phyloP scores from a whole-genome alignment of 1,140 invertebrate genomes.

The Drosophila prosaltans region DNA sequence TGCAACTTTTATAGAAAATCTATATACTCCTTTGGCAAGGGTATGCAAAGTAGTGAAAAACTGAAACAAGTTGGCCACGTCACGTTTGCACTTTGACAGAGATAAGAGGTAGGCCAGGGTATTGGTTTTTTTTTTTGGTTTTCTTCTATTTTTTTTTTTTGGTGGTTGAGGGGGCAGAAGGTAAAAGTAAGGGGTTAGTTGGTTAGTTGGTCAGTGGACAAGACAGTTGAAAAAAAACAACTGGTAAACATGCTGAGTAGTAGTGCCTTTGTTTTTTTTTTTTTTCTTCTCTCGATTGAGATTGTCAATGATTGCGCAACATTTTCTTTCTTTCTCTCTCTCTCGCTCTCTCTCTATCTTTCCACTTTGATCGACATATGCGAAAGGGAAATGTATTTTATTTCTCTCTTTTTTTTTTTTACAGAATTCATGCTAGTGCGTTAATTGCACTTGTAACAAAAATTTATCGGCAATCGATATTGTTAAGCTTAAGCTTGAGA shows the following conservation, averaged over 20 bases:
- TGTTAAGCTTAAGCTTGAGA: slow-evolving; percentile 22
- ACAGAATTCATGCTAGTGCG: slow-evolving; percentile 40
- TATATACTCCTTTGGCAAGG: neutral
- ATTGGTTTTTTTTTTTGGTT: too few relatives aligned
- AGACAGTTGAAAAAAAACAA: slow-evolving; percentile 35
- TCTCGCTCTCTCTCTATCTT: slow-evolving; percentile 16
- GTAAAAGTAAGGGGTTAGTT: slow-evolving; percentile 51
- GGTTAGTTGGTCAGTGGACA: slow-evolving; percentile 75
- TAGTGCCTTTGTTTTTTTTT: slow-evolving; percentile 62
- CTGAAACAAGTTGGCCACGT: slow-evolving; percentile 75
- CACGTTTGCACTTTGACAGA: slow-evolving; percentile 79
- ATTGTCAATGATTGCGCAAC: slow-evolving; percentile 64
- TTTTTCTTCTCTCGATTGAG: slow-evolving; percentile 37
- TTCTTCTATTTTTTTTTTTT: neutral
- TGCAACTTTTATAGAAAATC: too few relatives aligned
- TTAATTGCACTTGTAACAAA: slow-evolving; percentile 67
- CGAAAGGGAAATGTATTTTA: neutral
- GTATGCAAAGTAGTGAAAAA: neutral
- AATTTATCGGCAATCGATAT: slow-evolving; percentile 27
- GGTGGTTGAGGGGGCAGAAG: neutral
- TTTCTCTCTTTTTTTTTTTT: neutral
- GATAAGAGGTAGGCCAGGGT: slow-evolving; percentile 21
- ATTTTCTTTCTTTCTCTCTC: slow-evolving; percentile 8
- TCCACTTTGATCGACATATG: neutral
- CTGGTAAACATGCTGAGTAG: slow-evolving; percentile 66